These are phyloP conservation scores for Atrina japonica DNA, from an alignment of 2,888 invertebrate species.

Conservation along the genomic window DNA sequence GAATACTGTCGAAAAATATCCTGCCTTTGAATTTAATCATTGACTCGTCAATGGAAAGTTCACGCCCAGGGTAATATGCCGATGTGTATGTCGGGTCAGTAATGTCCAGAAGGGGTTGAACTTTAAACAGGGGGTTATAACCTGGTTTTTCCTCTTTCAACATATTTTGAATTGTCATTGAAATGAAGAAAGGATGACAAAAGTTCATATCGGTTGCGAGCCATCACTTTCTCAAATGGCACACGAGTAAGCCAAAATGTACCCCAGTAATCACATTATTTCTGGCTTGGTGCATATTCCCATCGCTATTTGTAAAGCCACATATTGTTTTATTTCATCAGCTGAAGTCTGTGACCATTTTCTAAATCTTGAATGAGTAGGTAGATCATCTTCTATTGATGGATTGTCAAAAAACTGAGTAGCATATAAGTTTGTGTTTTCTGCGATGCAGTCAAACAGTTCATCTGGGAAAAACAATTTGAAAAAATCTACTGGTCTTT, in stretches of 20 bases:
- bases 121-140: conserved; percentile 30
- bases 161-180: conserved; percentile 17
- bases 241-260: too few species aligned
- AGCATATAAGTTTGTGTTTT: conserved; percentile 2
- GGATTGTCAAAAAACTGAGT: conserved; percentile 1
- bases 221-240: too few species aligned
- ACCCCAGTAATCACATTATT: too few species aligned
- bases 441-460: not conserved
- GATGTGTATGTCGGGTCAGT: conserved; percentile 26
- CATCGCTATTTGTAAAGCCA: too few species aligned
- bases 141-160: conserved; percentile 9
- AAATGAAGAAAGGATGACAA: conserved; percentile 31
- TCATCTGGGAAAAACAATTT: not conserved
- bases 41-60: conserved; percentile 36
- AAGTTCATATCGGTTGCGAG: too few species aligned
- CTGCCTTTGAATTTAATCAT: too few species aligned
- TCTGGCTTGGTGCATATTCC: too few species aligned
- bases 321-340: not conserved
- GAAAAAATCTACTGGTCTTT: not conserved
- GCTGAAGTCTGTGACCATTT: not conserved
- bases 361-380: not conserved
- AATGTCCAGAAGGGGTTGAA: conserved; percentile 27
- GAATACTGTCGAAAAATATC: conserved; percentile 31
- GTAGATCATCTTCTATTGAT: not conserved
- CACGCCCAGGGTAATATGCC: conserved; percentile 21